Evolutionary conservation across 2,113 vertebrate genomes (phyloP), one percentile per base, ranked within the genome.

Genomic region (Poeciliopsis prolifica): DNA sequence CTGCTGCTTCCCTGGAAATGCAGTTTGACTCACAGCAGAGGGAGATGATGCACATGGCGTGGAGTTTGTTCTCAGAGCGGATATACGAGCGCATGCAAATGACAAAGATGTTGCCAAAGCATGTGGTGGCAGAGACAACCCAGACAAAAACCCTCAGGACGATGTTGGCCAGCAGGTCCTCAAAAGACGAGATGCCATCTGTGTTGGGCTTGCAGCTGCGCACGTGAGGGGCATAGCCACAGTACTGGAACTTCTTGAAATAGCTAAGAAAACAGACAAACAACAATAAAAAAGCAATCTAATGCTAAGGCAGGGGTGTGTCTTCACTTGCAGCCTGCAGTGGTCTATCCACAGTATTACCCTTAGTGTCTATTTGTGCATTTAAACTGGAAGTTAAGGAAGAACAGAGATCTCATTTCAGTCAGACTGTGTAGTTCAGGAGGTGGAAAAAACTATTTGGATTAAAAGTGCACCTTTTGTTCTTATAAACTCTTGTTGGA

Each of bases 191-290:
- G 83, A 99, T 98, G 73, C 98, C 98, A 33, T 99, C 98, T 0
- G 97, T 99, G 91, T 99, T 99, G 61, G 97, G 97, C 72, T 98
- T 99, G 83, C 98, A 99, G 91, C 96, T 99, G 65, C 97, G 97
- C 48, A 98, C 97, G 0, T 99, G 98, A 13, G 98, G 97, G 2
- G 97, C 97, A 10, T 98, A 98, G 1, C 97, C 96, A 66, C 97
- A 99, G 87, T 99, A 99, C 88, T 99, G 97, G 93, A 99, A 99
- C 88, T 97, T 99, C 93, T 97, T 99, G 85, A 99, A 99, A 86
- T 99, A 99, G 88, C 97, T 99, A 85, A 3, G 9, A 61, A n/a
- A 11, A 64, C 0, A 68, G 54, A 82, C 22, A 0, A 58, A 19
- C 15, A 54, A 58, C 51, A 58, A 29, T 24, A 7, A 58, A 77